Evolutionary conservation across 2,888 invertebrate genomes (phyloP), one percentile per base, ranked within the genome.

Genomic region (Drosophila diplacantha): DNA sequence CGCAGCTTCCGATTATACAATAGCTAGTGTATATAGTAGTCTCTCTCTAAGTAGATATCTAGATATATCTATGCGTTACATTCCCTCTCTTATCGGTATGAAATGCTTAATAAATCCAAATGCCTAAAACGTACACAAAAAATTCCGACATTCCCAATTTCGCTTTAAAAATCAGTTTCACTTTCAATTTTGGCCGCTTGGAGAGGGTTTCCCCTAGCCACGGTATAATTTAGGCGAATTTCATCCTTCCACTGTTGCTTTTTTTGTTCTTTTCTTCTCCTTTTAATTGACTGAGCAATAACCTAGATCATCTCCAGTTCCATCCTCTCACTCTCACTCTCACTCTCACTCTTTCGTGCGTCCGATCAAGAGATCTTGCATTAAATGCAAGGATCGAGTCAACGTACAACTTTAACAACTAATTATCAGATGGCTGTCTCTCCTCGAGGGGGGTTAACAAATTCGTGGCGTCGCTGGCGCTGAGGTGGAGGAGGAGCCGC

Each of bases 271-370:
- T 53, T 50, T n/a, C 57, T 22, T 7, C 16, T 7, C 16, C 6
- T 53, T 57, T 24, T 69, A 69, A 69, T 69, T 69, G 69, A 69
- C 69, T 70, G 69, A 69, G 50, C 69, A 70, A 64, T 69, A 52
- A 50, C 64, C 39, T 55, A 67, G 38, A 46, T 57, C 24, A 50
- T 26, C 32, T 54, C 46, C 57, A 34, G 44, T 20, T 59, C 20
- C 12, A 29, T 39, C 31, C 16, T 39, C 44, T 54, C 41, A 57
- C 57, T 57, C 52, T 52, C 26, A 31, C 16, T 39, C 44, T 54
- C 41, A 57, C 57, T 57, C 52, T 52, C 26, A 31, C 44, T 29
- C 18, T 14, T 44, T 14, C 44, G 44, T 44, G 29, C 22, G 32
- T 34, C 18, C 34, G 24, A 11, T 51, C 43, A 9, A 16, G 41